Conservation (phyloP, 2,113 vertebrate genomes). For the Sander lucioperca region DNA sequence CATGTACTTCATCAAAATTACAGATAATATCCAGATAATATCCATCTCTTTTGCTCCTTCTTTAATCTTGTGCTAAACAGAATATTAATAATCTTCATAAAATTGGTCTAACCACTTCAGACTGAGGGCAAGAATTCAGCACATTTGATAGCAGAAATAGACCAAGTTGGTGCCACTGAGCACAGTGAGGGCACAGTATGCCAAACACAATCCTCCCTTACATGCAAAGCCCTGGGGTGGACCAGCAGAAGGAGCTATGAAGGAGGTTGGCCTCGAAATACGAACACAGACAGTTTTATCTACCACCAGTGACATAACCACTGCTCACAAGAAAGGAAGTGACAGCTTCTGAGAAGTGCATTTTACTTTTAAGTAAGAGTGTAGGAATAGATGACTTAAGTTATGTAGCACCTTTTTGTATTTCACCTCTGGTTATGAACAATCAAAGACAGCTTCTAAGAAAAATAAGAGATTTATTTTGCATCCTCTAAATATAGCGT, state of each 20-base stretch:
- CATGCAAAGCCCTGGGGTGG: conserved; percentile 31
- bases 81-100: conserved; percentile 61
- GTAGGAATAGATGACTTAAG: conserved; percentile 3
- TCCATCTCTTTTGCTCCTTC: conserved; percentile 34
- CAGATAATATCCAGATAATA: conserved; percentile 50
- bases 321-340: conserved; percentile 48
- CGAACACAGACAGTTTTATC: conserved; percentile 43
- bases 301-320: conserved; percentile 41
- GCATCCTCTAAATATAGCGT: background rate
- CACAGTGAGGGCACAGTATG: conserved; percentile 50
- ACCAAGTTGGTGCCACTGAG: conserved; percentile 36
- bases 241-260: conserved; percentile 36
- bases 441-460: background rate
- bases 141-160: conserved; percentile 30
- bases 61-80: conserved; percentile 63
- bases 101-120: conserved; percentile 24
- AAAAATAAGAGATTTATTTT: background rate
- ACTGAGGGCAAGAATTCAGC: conserved; percentile 29
- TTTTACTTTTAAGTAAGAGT: conserved; percentile 50
- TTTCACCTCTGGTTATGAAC: conserved; percentile 11
- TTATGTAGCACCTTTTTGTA: conserved; percentile 26
- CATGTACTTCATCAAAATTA: conserved; percentile 44
- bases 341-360: conserved; percentile 52
- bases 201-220: conserved; percentile 58
- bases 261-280: conserved; percentile 50